Evolutionary conservation across 2,797 vertebrate species (phyloP).

Genomic region (Cyprinodon diabolis): DNA sequence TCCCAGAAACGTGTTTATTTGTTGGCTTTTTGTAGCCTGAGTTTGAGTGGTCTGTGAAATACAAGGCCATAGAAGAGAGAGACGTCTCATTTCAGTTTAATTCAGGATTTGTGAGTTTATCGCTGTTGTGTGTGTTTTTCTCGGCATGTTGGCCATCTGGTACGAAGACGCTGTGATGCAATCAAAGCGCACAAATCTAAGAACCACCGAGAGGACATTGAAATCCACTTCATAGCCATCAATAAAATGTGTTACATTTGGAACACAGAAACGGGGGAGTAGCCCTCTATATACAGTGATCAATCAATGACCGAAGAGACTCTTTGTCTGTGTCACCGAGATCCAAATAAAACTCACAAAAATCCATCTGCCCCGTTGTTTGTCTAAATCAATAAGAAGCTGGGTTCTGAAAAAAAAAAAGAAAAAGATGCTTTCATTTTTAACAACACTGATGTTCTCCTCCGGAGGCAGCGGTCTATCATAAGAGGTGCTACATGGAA

Average conservation of each 20-base stretch:
- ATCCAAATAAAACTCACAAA: conserved; percentile 49
- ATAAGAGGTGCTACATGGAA: conserved; percentile 10
- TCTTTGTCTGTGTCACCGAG: conserved; percentile 48
- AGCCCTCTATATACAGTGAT: conserved; percentile 32
- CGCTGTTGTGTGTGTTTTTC: conserved; percentile 55
- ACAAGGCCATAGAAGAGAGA: conserved; percentile 30
- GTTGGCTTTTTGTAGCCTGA: conserved; percentile 39
- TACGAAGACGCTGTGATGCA: conserved; percentile 56
- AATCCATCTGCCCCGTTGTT: conserved; percentile 49
- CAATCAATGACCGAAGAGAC: conserved; percentile 42
- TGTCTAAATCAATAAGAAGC: conserved; percentile 46
- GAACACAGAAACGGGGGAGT: conserved; percentile 38
- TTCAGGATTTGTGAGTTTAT: conserved; percentile 53
- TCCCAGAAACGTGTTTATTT: conserved; percentile 32
- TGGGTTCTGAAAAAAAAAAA: conserved; percentile 14
- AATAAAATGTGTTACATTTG: conserved; percentile 38
- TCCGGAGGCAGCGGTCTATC: conserved; percentile 30
- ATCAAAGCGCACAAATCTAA: conserved; percentile 58
- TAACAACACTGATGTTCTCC: conserved; percentile 10
- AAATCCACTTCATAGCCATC: conserved; percentile 57
- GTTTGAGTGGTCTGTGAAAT: conserved; percentile 38
- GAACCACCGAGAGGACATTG: conserved; percentile 49
- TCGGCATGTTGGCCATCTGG: conserved; percentile 41
- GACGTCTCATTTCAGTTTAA: conserved; percentile 64
- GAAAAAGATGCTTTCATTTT: conserved; percentile 33